Conservation (phyloP, 1,140 invertebrate species). For the Anadara kagoshimensis region DNA sequence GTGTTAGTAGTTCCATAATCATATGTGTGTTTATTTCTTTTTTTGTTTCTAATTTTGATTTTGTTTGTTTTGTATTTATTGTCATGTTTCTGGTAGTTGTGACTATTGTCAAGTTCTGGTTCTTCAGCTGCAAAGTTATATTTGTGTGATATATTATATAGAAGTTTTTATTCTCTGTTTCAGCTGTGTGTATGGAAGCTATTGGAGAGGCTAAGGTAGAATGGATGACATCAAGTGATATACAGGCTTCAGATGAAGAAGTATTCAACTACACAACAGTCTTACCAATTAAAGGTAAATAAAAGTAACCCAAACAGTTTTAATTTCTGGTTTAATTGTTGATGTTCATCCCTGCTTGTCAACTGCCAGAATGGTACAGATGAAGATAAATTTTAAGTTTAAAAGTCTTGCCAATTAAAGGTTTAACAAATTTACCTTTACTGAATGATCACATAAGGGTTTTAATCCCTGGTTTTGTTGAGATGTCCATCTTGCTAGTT, state of each 20-base stretch:
- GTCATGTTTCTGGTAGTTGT: conserved; percentile 15
- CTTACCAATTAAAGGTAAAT: conserved; percentile 66
- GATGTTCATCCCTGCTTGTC: too few species aligned
- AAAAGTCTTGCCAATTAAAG: too few species aligned
- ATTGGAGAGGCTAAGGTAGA: conserved; percentile 69
- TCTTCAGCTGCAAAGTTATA: not conserved
- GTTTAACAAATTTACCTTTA: too few species aligned
- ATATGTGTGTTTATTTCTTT: too few species aligned
- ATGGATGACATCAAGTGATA: conserved; percentile 71
- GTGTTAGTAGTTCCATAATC: too few species aligned
- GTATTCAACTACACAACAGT: conserved; percentile 69
- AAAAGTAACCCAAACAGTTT: not conserved
- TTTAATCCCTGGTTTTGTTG: too few species aligned
- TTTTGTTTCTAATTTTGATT: conserved; percentile 1
- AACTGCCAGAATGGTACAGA: too few species aligned
- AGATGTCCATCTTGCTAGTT: too few species aligned
- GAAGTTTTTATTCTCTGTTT: conserved; percentile 24
- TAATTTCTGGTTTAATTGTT: too few species aligned
- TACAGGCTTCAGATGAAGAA: conserved; percentile 69
- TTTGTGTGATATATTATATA: not conserved
- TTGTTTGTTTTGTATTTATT: not conserved
- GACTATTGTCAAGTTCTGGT: conserved; percentile 1
- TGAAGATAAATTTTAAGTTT: too few species aligned
- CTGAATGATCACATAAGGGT: too few species aligned
- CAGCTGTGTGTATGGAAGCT: conserved; percentile 68